Conservation (phyloP, 1,140 invertebrate species). For the Cydia fagiglandana region DNA sequence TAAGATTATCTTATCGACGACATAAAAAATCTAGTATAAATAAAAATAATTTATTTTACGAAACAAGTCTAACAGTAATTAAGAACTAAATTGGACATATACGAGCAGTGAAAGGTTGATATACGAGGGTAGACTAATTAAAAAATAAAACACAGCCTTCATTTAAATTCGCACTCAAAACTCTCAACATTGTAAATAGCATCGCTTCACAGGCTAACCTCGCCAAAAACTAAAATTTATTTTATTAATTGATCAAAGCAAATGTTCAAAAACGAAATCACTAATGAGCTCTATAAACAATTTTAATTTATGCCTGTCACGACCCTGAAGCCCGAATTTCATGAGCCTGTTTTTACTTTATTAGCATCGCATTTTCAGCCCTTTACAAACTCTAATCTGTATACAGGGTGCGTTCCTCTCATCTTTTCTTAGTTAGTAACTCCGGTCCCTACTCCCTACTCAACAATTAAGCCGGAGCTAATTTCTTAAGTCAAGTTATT, state of each 20-base stretch:
- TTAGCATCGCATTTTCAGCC: constrained; percentile 31
- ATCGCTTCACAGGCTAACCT: neutral
- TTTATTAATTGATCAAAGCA: constrained; percentile 1
- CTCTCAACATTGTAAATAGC: neutral
- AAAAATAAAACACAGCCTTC: neutral
- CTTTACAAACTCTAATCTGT: constrained; percentile 34
- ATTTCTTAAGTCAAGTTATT: constrained; percentile 60
- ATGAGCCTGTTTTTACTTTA: constrained; percentile 17
- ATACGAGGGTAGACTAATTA: neutral
- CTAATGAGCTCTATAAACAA: constrained; percentile 19
- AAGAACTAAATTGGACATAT: no score
- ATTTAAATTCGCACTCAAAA: neutral
- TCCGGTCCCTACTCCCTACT: constrained; percentile 48
- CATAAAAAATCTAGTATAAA: no score
- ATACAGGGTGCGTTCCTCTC: constrained; percentile 45
- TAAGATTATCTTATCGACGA: no score
- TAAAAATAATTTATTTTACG: no score
- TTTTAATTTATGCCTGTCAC: constrained; percentile 17
- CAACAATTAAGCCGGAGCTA: constrained; percentile 55
- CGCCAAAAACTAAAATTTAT: neutral
- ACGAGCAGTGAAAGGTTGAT: no score
- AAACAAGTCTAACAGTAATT: no score
- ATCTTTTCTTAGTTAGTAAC: constrained; percentile 46
- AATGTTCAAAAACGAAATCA: neutral
- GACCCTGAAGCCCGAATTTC: neutral